Conservation (phyloP, 2,888 invertebrate species). For the Drosophila lacicola region DNA sequence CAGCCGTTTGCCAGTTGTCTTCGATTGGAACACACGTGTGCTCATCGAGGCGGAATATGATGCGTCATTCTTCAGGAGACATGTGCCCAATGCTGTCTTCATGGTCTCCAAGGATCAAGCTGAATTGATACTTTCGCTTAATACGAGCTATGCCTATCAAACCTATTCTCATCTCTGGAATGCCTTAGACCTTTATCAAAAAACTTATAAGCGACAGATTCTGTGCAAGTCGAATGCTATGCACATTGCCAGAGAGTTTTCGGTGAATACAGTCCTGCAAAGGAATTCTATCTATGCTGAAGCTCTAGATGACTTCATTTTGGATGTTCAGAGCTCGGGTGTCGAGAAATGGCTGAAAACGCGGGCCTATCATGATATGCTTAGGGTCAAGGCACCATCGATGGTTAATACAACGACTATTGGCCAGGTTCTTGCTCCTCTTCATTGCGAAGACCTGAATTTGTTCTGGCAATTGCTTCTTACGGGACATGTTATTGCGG, state of each 20-base stretch:
- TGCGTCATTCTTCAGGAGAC: background rate
- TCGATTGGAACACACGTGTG: background rate
- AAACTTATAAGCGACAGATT: background rate
- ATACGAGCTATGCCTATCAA: conserved; percentile 49
- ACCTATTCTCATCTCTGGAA: background rate
- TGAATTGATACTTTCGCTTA: conserved; percentile 20
- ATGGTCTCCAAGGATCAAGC: background rate
- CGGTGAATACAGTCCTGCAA: conserved; percentile 7
- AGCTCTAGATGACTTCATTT: conserved; percentile 31
- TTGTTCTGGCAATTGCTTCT: background rate
- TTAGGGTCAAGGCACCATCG: background rate
- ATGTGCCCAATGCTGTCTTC: conserved; percentile 1
- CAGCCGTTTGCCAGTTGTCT: conserved; percentile 35
- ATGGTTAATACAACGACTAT: background rate
- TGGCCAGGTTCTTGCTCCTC: fast-evolving
- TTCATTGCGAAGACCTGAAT: background rate
- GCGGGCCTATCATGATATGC: background rate
- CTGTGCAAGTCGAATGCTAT: conserved; percentile 31
- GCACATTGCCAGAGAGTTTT: conserved; percentile 9
- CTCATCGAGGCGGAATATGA: background rate
- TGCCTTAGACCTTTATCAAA: conserved; percentile 22
- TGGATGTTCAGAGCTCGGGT: conserved; percentile 7
- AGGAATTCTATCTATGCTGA: conserved; percentile 44
- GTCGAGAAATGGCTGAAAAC: fast-evolving
- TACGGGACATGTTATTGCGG: fast-evolving